Conservation (phyloP, 2,888 invertebrate species). For the Chrysolina americana region DNA sequence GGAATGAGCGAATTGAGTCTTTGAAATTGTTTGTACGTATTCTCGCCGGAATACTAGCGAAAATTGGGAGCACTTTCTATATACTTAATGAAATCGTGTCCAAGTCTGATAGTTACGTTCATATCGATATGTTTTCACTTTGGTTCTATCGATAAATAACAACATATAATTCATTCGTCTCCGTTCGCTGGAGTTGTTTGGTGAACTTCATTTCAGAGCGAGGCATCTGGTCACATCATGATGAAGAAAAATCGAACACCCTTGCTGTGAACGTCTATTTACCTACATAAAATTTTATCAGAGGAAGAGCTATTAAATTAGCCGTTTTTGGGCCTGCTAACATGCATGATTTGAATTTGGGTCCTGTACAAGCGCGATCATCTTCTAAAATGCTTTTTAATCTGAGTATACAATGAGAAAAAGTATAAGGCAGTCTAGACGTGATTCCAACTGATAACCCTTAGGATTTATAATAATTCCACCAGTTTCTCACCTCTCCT, state of each 20-base stretch:
- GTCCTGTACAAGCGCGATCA: too few species aligned
- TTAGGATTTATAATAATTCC: too few species aligned
- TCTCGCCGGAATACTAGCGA: background rate
- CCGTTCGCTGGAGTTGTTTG: constrained; percentile 1
- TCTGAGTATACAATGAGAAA: too few species aligned
- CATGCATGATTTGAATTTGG: too few species aligned
- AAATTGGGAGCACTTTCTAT: constrained; percentile 15
- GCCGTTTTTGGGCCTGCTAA: too few species aligned
- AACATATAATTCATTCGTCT: background rate
- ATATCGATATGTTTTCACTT: constrained; percentile 23
- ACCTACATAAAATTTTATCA: background rate
- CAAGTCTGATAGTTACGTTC: constrained; percentile 22
- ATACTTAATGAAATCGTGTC: constrained; percentile 6
- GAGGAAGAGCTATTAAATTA: too few species aligned
- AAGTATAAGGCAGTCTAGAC: too few species aligned
- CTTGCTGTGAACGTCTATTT: background rate
- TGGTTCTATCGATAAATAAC: constrained; percentile 25
- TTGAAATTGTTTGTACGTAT: background rate
- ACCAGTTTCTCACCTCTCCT: too few species aligned
- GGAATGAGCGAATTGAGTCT: constrained; percentile 72
- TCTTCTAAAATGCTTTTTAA: too few species aligned
- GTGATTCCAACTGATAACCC: too few species aligned
- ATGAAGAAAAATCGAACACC: background rate
- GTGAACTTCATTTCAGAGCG: constrained; percentile 2
- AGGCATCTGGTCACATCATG: background rate